These are phyloP conservation scores for Lasioglossum zephyrum DNA, from an alignment of 2,888 invertebrate species.

Conservation along the genomic window DNA sequence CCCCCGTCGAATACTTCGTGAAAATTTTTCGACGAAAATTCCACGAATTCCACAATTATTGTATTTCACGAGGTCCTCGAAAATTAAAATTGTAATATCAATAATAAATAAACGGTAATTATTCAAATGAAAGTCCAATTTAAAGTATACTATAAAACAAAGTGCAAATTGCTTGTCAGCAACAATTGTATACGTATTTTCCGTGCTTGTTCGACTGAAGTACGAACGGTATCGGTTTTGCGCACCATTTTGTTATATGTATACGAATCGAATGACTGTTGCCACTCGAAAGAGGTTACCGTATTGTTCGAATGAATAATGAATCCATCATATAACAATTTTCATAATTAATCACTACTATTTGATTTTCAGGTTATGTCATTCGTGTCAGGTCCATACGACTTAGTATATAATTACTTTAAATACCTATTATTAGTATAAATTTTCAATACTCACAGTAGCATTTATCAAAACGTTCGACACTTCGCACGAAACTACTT, in stretches of 20 bases:
- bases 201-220: background rate
- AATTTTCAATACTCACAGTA: background rate
- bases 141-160: background rate
- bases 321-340: background rate
- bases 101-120: background rate
- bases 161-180: background rate
- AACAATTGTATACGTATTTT: background rate
- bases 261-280: background rate
- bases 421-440: background rate
- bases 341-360: background rate
- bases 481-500: background rate
- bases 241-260: background rate
- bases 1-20: conserved; percentile 9
- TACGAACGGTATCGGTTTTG: background rate
- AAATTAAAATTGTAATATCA: background rate
- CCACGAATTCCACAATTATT: background rate
- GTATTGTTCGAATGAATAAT: background rate
- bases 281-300: background rate
- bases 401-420: background rate
- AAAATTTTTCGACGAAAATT: background rate
- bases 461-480: background rate
- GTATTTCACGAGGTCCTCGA: background rate
- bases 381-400: too few species aligned
- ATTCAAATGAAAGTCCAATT: background rate
- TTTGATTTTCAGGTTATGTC: background rate